Evolutionary conservation across 1,140 invertebrate species (phyloP), one percentile per base, ranked within the genome.

Genomic region (Caligus rogercresseyi): DNA sequence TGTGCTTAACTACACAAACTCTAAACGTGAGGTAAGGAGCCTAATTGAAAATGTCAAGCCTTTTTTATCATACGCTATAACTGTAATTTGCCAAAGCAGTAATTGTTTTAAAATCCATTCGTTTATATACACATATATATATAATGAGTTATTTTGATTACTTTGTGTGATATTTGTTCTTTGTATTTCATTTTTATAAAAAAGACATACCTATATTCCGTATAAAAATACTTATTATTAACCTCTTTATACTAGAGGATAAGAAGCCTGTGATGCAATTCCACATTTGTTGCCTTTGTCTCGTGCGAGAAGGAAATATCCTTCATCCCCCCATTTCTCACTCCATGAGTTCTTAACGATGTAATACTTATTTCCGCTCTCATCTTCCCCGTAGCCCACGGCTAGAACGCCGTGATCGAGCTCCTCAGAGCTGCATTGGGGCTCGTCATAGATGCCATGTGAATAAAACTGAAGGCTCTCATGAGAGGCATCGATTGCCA

Each of bases 401-500:
- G 67, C 67, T 31, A 73, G 57, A 14, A 73, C 72, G 51, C 71
- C 72, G 65, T 73, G 72, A 61, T 73, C 87, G 15, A 95, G 74
- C 54, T 81, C 73, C n/a, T 76, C 71, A 2, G 81, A 73, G 68
- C 81, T 74, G 78, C 91, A 88, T 4, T 78, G 70, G 1, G 75
- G 73, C 54, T 85, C 82, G 65, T 78, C 74, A 70, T 86, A 87
- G 24, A 87, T 77, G 65, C 83, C 86, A 66, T 77, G 74, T 1
- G 77, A 78, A 70, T 94, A 94, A 59, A 85, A 78, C 67, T 86
- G 82, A 76, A 97, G 87, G 3, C 80, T 76, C 57, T 78, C 72
- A 63, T 82, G 80, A 15, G 81, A 80, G 61, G 94, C 94, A 79
- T 98, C 93, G 71, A 98, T 97, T 64, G 90, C 93, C 56, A 89